A percentile compares a stretch with the other conserved stretches of the same genome.
These are phyloP conservation scores for Sciurus carolinensis DNA, from an alignment of 2,797 vertebrate genomes.

Conservation along the genomic window DNA sequence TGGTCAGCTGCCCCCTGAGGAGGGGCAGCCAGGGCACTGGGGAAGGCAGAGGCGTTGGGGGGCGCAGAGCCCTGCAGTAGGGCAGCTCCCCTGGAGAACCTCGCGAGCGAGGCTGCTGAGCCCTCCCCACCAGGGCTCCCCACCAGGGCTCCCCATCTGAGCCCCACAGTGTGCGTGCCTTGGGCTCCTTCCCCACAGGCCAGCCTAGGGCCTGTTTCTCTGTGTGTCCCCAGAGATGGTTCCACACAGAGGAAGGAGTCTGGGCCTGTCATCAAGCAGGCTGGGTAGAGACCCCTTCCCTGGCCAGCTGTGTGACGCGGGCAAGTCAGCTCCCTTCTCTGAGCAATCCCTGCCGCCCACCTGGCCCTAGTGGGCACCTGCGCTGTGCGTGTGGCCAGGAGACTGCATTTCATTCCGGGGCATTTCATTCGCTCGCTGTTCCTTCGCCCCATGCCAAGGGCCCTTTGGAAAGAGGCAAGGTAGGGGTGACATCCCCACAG, in stretches of 20 bases:
- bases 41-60: not conserved
- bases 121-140: no score
- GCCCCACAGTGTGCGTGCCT: no score
- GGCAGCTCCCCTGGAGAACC: not conserved
- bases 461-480: not conserved
- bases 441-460: not conserved
- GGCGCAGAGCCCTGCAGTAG: not conserved
- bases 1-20: not conserved
- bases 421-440: not conserved
- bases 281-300: not conserved
- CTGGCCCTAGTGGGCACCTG: not conserved
- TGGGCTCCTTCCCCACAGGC: not conserved
- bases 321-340: no score
- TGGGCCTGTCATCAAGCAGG: not conserved
- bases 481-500: not conserved
- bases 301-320: no score
- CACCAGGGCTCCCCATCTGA: no score
- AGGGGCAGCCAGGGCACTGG: no score
- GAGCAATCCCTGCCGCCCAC: not conserved
- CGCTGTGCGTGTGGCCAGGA: rapidly evolving
- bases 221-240: not conserved
- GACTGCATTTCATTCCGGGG: not conserved
- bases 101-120: not conserved
- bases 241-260: not conserved
- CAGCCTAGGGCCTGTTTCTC: no score